Conservation (phyloP, 2,797 vertebrate species). For the Myotis planiceps region DNA sequence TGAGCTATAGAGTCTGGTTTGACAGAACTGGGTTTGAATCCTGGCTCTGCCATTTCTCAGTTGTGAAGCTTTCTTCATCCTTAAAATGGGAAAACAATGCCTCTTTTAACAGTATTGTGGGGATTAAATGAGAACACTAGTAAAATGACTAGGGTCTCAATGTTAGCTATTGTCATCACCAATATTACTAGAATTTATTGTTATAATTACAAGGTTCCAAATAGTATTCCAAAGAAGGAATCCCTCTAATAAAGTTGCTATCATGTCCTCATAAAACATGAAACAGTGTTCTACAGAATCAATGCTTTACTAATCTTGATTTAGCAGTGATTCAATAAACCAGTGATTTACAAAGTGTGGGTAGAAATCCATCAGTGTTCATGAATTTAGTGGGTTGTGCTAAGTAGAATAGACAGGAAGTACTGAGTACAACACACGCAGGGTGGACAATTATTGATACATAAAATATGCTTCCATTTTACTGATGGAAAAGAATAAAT, state of each 20-base stretch:
- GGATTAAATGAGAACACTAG: background rate
- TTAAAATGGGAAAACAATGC: background rate
- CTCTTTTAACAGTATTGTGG: background rate
- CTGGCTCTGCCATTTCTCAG: background rate
- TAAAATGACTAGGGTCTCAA: background rate
- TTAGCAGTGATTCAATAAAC: background rate
- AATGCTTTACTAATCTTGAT: background rate
- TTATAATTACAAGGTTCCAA: background rate
- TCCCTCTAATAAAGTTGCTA: background rate
- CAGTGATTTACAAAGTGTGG: constrained; percentile 22
- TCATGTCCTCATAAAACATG: background rate
- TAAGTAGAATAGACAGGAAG: background rate
- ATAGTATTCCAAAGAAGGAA: background rate
- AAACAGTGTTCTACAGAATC: background rate
- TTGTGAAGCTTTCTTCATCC: background rate
- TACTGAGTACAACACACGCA: background rate
- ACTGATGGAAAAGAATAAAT: background rate
- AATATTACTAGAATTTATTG: background rate
- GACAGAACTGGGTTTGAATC: background rate
- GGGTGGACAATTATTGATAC: background rate
- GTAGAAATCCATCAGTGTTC: background rate
- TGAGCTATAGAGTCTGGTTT: background rate
- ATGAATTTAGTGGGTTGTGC: background rate
- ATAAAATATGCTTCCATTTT: background rate
- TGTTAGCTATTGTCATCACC: background rate